A percentile compares a stretch with the other conserved stretches of the same genome.
phyloP scores from a whole-genome alignment of 2,888 invertebrate genomes.

The Caenorhabditis imperialis region DNA sequence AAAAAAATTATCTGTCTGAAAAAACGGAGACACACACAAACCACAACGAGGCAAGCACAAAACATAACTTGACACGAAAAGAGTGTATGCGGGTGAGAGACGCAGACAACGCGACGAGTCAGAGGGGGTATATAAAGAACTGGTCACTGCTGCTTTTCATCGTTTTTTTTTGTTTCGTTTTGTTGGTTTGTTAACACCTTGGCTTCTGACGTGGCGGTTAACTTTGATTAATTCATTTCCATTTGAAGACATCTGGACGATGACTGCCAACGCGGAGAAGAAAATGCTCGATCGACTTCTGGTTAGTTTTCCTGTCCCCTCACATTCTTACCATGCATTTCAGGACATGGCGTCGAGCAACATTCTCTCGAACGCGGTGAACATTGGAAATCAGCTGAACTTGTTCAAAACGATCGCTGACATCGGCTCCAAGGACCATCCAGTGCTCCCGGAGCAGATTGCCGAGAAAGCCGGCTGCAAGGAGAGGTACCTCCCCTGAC shows the following conservation, averaged over 20 bases:
- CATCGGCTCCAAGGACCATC: constrained; percentile 38
- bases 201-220: background rate
- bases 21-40: too few species aligned
- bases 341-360: constrained; percentile 21
- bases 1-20: too few species aligned
- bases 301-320: constrained; percentile 14
- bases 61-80: constrained; percentile 35
- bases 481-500: too few species aligned
- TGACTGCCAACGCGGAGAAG: too few species aligned
- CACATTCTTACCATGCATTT: too few species aligned
- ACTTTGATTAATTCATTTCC: background rate
- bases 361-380: constrained; percentile 47
- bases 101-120: constrained; percentile 23
- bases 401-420: constrained; percentile 53
- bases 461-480: constrained; percentile 54
- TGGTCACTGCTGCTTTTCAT: background rate
- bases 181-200: background rate
- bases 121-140: constrained; percentile 19
- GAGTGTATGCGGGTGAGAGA: constrained; percentile 5
- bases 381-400: constrained; percentile 52
- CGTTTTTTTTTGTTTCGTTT: background rate
- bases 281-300: constrained; percentile 30
- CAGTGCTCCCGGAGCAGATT: constrained; percentile 45
- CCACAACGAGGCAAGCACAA: constrained; percentile 32
- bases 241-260: too few species aligned